Evolutionary conservation across 2,797 vertebrate species (phyloP).

Genomic region (Hypotaenidia philippensis): DNA sequence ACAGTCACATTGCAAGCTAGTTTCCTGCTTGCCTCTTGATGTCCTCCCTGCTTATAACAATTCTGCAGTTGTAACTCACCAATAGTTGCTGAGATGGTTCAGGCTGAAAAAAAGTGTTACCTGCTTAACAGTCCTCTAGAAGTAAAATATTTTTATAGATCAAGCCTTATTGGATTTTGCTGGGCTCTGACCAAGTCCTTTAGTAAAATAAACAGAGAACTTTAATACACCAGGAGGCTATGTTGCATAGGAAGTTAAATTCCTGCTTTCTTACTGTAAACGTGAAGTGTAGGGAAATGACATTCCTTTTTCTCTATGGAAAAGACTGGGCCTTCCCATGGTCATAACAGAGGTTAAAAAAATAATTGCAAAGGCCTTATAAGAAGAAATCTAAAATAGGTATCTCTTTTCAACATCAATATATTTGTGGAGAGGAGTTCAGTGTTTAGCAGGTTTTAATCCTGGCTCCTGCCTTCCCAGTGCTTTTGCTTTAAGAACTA

Average conservation of each 20-base stretch:
- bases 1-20: not conserved
- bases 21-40: not conserved
- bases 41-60: not conserved
- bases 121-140: not conserved
- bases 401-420: fast-evolving
- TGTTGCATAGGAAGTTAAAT: not conserved
- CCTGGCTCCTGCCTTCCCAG: not conserved
- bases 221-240: not conserved
- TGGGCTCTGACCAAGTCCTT: not conserved
- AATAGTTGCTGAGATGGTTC: not conserved
- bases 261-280: not conserved
- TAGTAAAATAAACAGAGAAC: not conserved
- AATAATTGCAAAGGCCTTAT: not conserved
- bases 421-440: not conserved
- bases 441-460: not conserved
- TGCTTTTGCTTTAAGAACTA: not conserved
- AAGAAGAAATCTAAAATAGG: not conserved
- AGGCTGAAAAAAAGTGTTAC: not conserved
- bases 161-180: not conserved
- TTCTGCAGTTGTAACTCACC: not conserved
- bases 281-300: not conserved
- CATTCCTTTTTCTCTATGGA: not conserved
- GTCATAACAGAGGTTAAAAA: not conserved
- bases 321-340: no score
- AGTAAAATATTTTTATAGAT: not conserved